A percentile compares a stretch with the other conserved stretches of the same genome.
phyloP scores from a whole-genome alignment of 2,888 invertebrate genomes.

The Acanthopleura granulata region DNA sequence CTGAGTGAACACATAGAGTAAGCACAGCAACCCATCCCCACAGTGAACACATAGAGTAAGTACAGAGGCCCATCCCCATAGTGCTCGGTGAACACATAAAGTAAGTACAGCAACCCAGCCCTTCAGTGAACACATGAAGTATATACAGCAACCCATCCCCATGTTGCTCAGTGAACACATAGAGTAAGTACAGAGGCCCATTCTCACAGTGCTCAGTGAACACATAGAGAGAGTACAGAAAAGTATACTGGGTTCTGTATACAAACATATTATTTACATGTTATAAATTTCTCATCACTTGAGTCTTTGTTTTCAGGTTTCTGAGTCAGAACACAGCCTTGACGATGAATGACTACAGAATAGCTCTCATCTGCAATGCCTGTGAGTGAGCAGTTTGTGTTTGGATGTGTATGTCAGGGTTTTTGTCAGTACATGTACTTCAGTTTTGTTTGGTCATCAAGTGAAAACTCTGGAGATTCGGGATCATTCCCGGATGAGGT shows the following conservation, averaged over 20 bases:
- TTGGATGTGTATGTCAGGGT: neutral
- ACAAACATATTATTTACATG: too few species aligned
- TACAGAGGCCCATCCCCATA: too few species aligned
- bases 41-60: too few species aligned
- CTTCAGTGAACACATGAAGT: conserved; percentile 74
- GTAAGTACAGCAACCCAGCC: too few species aligned
- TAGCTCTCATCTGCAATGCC: conserved; percentile 93
- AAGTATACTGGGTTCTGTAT: too few species aligned
- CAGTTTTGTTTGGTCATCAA: neutral
- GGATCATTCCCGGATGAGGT: too few species aligned
- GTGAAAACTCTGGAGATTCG: too few species aligned
- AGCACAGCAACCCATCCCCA: too few species aligned
- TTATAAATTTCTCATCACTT: too few species aligned
- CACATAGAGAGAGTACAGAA: conserved; percentile 81
- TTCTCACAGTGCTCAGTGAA: conserved; percentile 77
- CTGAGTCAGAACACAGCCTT: conserved; percentile 78
- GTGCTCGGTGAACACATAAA: neutral
- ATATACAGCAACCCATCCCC: conserved; percentile 82
- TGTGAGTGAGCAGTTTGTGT: conserved; percentile 70
- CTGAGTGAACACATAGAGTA: too few species aligned
- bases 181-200: conserved; percentile 78
- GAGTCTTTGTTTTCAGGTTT: conserved; percentile 78
- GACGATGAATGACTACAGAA: conserved; percentile 84
- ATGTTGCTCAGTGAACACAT: conserved; percentile 85
- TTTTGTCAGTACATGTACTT: neutral